Percentiles rank a stretch among this genome's conserved stretches.
Conservation (phyloP, 2,888 invertebrate species). For the Apodemia zela region DNA sequence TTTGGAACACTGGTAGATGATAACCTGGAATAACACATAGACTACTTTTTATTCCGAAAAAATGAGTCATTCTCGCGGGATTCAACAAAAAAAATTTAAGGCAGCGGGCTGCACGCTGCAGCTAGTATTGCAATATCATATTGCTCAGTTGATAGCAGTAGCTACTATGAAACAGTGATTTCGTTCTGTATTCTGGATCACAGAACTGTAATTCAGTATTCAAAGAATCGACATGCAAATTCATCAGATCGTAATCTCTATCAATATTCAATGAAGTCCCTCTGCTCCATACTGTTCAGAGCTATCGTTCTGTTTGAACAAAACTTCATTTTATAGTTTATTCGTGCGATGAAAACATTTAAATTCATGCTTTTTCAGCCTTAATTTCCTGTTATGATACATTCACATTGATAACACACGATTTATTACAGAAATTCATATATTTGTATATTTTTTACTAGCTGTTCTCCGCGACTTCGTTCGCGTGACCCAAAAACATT, state of each 20-base stretch:
- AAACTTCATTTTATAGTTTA: not conserved
- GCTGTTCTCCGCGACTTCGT: no score
- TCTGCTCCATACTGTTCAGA: not conserved
- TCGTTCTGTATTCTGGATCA: not conserved
- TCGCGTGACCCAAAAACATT: no score
- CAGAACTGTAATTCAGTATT: not conserved
- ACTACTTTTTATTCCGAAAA: no score
- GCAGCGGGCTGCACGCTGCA: no score
- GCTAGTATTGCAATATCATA: no score
- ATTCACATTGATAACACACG: not conserved
- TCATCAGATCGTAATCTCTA: not conserved
- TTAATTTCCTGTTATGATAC: conserved; percentile 1
- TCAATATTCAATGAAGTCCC: not conserved
- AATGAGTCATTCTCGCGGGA: no score
- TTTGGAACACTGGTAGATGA: no score
- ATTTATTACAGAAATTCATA: not conserved
- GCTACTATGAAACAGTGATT: no score
- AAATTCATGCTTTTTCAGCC: not conserved
- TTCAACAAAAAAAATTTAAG: no score
- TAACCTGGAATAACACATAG: no score
- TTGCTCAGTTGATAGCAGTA: no score
- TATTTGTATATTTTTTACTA: no score
- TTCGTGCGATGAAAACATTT: not conserved
- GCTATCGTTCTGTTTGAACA: not conserved
- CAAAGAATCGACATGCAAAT: not conserved